phyloP scores from a whole-genome alignment of 2,888 invertebrate species.

The Poecilobothrus nobilitatus region DNA sequence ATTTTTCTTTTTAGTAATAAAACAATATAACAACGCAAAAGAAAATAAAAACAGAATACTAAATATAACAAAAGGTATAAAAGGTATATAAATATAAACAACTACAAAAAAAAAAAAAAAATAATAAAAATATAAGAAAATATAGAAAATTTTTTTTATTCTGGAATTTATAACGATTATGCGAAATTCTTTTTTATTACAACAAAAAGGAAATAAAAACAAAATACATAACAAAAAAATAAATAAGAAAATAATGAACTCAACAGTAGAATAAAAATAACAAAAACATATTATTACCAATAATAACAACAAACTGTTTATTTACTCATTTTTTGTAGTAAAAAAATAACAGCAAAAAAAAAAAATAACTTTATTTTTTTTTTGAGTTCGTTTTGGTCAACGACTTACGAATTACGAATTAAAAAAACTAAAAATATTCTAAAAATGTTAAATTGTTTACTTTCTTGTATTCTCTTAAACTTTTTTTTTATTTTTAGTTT shows the following conservation, averaged over 20 bases:
- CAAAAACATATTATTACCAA: too few relatives aligned
- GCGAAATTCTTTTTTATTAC: constrained; percentile 4
- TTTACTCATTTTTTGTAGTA: background rate
- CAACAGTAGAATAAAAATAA: background rate
- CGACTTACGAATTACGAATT: background rate
- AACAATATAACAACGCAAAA: too few relatives aligned
- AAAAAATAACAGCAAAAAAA: too few relatives aligned
- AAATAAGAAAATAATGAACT: background rate
- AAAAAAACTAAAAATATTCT: background rate
- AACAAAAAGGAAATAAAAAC: background rate
- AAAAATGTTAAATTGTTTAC: background rate
- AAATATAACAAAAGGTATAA: too few relatives aligned
- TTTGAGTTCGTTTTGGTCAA: background rate
- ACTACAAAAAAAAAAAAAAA: background rate
- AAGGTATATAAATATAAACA: too few relatives aligned
- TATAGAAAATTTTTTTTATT: background rate
- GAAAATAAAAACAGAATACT: too few relatives aligned
- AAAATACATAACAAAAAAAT: background rate
- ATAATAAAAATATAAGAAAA: background rate
- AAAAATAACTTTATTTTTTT: background rate
- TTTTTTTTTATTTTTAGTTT: background rate
- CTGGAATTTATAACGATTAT: background rate
- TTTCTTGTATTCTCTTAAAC: too few relatives aligned
- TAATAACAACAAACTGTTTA: background rate
- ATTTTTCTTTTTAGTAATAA: too few relatives aligned